Evolutionary conservation across 2,797 vertebrate species (phyloP).

Genomic region (Phalanger gymnotis): DNA sequence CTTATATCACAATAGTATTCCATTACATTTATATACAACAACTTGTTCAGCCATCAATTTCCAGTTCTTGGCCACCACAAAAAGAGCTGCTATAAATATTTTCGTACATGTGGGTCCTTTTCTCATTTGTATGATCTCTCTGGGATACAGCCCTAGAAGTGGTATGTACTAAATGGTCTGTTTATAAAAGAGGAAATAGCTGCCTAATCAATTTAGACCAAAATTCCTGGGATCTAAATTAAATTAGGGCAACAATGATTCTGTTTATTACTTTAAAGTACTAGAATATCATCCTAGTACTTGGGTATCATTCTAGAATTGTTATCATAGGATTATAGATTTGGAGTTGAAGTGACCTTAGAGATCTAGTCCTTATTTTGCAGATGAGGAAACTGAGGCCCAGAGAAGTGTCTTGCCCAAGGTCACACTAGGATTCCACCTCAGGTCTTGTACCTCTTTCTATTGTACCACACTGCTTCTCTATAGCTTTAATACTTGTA

Average conservation of each 20-base stretch:
- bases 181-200: constrained; percentile 11
- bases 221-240: neutral
- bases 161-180: neutral
- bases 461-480: neutral
- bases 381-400: neutral
- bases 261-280: constrained; percentile 6
- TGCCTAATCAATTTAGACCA: neutral
- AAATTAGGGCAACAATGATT: neutral
- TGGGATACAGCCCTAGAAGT: too few species aligned
- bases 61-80: too few species aligned
- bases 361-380: neutral
- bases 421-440: neutral
- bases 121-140: too few species aligned
- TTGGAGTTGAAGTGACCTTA: neutral
- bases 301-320: constrained; percentile 16
- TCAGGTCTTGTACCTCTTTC: neutral
- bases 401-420: neutral
- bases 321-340: neutral
- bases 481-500: neutral
- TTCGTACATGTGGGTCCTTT: too few species aligned
- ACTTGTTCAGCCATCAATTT: too few species aligned
- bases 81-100: too few species aligned
- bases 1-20: too few species aligned
- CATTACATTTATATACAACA: too few species aligned
- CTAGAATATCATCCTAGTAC: neutral